phyloP scores from a whole-genome alignment of 2,797 vertebrate species.

The Sebastes iracundus region DNA sequence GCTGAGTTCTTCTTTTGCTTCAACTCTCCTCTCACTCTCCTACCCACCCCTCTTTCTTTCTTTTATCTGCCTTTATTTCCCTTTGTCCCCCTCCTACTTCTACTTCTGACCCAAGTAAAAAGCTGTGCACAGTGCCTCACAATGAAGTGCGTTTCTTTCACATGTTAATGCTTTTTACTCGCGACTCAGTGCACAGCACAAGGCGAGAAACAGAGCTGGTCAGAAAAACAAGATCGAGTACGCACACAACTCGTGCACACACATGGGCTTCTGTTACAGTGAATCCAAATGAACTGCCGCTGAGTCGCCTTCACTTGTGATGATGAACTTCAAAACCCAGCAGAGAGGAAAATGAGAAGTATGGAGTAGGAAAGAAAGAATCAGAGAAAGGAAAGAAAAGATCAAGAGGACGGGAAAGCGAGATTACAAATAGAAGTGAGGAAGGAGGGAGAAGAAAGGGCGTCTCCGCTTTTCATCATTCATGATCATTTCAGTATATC shows the following conservation, averaged over 20 bases:
- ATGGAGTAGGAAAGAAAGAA: background rate
- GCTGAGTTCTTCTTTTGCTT: background rate
- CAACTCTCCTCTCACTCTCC: background rate
- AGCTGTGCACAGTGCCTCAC: slow-evolving; percentile 66
- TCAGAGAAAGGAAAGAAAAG: background rate
- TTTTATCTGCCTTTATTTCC: slow-evolving; percentile 29
- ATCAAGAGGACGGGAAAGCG: background rate
- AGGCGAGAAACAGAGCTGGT: slow-evolving; percentile 54
- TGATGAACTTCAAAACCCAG: slow-evolving; percentile 43
- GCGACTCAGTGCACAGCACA: slow-evolving; percentile 67
- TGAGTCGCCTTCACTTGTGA: slow-evolving; percentile 17
- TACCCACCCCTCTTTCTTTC: background rate
- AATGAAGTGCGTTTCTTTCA: slow-evolving; percentile 80
- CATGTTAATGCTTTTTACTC: slow-evolving; percentile 84
- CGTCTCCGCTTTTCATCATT: slow-evolving; percentile 21
- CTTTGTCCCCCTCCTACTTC: background rate
- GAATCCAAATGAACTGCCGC: slow-evolving; percentile 40
- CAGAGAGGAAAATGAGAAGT: slow-evolving; percentile 1
- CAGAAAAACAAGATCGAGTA: slow-evolving; percentile 57
- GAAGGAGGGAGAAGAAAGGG: background rate
- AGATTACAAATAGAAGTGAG: slow-evolving; percentile 1
- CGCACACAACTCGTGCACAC: background rate
- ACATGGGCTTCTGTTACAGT: slow-evolving; percentile 26
- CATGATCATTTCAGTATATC: background rate
- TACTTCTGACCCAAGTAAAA: slow-evolving; percentile 67